Base-by-base conservation (phyloP, 53 echinoderm and acorn worm species). In the Crossaster papposus region DNA sequence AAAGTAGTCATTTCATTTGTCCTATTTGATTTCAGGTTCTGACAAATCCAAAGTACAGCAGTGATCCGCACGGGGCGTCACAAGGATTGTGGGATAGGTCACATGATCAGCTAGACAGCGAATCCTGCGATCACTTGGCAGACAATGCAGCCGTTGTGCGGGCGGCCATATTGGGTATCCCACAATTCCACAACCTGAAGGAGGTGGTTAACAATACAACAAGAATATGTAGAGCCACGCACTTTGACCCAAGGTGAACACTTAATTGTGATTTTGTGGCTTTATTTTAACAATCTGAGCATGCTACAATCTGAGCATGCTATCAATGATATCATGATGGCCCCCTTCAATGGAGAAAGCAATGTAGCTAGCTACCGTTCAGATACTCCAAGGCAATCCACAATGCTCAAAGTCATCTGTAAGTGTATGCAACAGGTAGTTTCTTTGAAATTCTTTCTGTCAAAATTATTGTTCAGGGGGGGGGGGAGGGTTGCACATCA, bases 61-160 rank as follows among this genome's bases (percentile, higher is more conserved):
- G 83, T 53, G 93, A 95, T 77, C 93, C 95, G 6, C 94, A 93
- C 70, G 93, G 90, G 24, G 89, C 92, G 29, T 90, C 95, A 14
- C 89, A 89, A 72, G 95, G 87, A 55, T 78, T 95, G 65, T 95
- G 95, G 95, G 84, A 88, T 72, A 90, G 90, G 80, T 90, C 91
- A 50, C 89, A 85, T 81, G 95, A 95, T 37, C 72, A 82, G 50
- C 88, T 91, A 44, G 95, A 95, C 65, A 51, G 83, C 4, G 95
- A 93, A 37, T 95, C 93, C 20, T 93, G 93, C 55, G 93, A 95
- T 54, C 93, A 95, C 82, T 90, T 95, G 29, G 95, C 95, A 37
- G 95, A 95, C 89, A 95, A 95, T 65, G 83, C 90, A 20, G 95
- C 95, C 23, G 65, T 95, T 23, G 95, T 93, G 30, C 89, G 95